Percentiles rank a stretch among this genome's conserved stretches.
phyloP scores from a whole-genome alignment of 2,888 invertebrate species.

The Rhorus exstirpatorius region DNA sequence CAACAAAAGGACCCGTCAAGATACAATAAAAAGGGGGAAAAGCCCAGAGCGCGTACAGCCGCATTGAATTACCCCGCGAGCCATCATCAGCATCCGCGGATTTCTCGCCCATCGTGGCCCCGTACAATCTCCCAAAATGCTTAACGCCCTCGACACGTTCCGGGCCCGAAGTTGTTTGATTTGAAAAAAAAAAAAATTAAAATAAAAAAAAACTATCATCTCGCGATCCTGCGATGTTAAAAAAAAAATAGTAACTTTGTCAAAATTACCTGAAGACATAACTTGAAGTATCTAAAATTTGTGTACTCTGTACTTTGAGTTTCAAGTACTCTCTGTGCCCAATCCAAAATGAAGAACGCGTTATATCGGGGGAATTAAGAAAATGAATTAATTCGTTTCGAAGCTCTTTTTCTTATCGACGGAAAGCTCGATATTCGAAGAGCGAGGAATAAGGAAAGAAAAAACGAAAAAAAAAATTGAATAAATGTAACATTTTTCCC shows the following conservation, averaged over 20 bases:
- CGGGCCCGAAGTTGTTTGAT: too few relatives aligned
- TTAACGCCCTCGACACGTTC: neutral
- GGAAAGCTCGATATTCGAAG: neutral
- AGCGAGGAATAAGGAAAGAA: neutral
- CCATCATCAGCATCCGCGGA: constrained; percentile 42
- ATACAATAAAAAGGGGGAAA: constrained; percentile 58
- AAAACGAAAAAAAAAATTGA: constrained; percentile 1
- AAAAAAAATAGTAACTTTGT: too few relatives aligned
- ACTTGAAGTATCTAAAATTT: too few relatives aligned
- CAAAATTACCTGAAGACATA: too few relatives aligned
- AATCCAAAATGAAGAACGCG: too few relatives aligned
- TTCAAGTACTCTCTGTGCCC: too few relatives aligned
- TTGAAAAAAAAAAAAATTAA: too few relatives aligned
- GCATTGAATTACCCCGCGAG: constrained; percentile 34
- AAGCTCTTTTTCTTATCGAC: constrained; percentile 1
- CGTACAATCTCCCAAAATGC: constrained; percentile 28
- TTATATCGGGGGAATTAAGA: neutral
- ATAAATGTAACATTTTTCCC: constrained; percentile 1
- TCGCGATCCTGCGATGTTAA: too few relatives aligned
- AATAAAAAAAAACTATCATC: too few relatives aligned
- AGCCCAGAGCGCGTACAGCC: constrained; percentile 30
- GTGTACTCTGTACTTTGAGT: too few relatives aligned
- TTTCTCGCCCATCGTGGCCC: constrained; percentile 36
- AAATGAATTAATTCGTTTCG: neutral
- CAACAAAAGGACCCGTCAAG: constrained; percentile 58